Conservation (phyloP, 2,113 vertebrate species). For the Oceanites oceanicus region DNA sequence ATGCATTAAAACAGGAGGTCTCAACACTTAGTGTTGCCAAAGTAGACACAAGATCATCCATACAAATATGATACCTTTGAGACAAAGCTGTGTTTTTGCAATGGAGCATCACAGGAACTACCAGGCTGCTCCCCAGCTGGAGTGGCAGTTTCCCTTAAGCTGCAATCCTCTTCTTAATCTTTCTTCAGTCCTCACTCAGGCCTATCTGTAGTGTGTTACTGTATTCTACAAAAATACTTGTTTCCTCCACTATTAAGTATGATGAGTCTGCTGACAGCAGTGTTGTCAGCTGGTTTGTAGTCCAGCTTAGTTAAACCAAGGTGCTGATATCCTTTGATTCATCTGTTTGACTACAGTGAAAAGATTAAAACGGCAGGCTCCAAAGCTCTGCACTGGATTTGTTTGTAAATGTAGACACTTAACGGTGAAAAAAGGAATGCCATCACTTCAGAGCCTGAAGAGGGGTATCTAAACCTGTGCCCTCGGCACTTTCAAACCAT, state of each 20-base stretch:
- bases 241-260: neutral
- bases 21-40: neutral
- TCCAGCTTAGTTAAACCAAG: neutral
- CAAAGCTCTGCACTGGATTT: neutral
- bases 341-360: neutral
- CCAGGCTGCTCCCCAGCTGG: neutral
- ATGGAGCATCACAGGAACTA: neutral
- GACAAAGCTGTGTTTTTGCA: neutral
- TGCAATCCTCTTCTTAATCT: neutral
- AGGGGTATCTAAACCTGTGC: neutral
- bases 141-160: neutral
- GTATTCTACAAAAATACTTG: neutral
- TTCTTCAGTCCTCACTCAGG: neutral
- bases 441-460: neutral
- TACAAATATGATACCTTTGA: neutral
- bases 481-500: neutral
- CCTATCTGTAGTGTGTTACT: neutral
- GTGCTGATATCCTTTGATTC: neutral
- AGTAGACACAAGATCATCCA: neutral
- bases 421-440: slow-evolving; percentile 28
- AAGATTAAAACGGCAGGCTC: neutral
- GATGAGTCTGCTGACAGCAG: neutral
- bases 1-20: neutral
- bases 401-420: slow-evolving; percentile 46
- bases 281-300: neutral